phyloP scores from a whole-genome alignment of 2,113 vertebrate species.

The Apistogramma diplotaenia region DNA sequence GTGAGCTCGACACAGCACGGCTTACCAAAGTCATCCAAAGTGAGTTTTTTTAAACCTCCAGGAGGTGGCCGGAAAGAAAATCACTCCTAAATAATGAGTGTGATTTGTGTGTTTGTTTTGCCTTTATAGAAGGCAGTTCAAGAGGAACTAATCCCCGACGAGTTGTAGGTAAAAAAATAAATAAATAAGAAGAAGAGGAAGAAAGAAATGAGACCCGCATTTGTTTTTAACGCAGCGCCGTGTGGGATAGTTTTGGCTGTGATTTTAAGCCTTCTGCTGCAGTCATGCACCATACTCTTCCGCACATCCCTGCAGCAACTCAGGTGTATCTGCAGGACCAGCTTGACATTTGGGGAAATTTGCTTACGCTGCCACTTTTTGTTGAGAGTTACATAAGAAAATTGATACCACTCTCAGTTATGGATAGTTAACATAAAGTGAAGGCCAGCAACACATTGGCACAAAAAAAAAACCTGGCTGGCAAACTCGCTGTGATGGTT shows the following conservation, averaged over 20 bases:
- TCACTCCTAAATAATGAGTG: neutral
- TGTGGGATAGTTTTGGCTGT: neutral
- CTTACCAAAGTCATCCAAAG: conserved; percentile 58
- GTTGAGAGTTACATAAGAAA: neutral
- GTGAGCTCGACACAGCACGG: conserved; percentile 3
- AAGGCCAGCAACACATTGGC: neutral
- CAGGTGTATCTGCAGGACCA: neutral
- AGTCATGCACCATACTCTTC: neutral
- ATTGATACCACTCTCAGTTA: neutral
- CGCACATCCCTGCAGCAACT: neutral
- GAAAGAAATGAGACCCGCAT: neutral
- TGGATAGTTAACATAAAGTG: neutral
- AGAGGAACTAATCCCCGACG: conserved; percentile 30
- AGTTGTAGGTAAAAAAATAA: conserved; percentile 55
- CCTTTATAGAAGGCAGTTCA: conserved; percentile 44
- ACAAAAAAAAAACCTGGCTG: neutral
- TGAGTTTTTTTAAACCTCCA: conserved; percentile 30
- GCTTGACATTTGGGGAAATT: conserved; percentile 3
- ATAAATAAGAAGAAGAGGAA: neutral
- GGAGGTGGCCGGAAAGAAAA: neutral
- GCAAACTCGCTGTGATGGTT: neutral
- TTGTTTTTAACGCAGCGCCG: neutral
- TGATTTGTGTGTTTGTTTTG: conserved; percentile 41
- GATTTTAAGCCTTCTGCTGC: neutral
- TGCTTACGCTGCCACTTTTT: neutral